These are phyloP conservation scores for Mechanitis messenoides DNA, from an alignment of 2,888 invertebrate genomes.

Conservation along the genomic window DNA sequence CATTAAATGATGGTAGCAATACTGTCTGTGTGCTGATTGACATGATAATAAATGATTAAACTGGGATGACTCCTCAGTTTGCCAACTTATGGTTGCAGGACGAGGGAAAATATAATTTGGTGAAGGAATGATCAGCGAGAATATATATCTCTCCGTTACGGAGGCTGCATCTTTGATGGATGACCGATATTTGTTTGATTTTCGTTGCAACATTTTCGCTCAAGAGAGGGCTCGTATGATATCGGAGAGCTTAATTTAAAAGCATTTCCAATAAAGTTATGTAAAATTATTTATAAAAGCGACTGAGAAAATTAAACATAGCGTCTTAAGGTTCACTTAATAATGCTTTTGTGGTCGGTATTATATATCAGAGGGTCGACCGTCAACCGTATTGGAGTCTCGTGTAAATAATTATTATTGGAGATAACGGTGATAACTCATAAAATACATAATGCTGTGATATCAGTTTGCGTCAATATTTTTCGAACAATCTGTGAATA, in stretches of 20 bases:
- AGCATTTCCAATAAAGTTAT: slow-evolving; percentile 41
- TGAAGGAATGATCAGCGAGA: slow-evolving; percentile 70
- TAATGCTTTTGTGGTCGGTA: slow-evolving; percentile 20
- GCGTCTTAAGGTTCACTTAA: slow-evolving; percentile 22
- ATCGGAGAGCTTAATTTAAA: slow-evolving; percentile 47
- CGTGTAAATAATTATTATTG: slow-evolving; percentile 44
- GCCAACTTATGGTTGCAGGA: slow-evolving; percentile 33
- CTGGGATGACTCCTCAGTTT: slow-evolving; percentile 36
- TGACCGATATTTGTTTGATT: slow-evolving; percentile 57
- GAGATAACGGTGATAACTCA: slow-evolving; percentile 47
- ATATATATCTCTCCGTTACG: slow-evolving; percentile 68
- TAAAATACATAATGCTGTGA: slow-evolving; percentile 71
- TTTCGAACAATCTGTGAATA: slow-evolving; percentile 24
- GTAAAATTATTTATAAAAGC: slow-evolving; percentile 48
- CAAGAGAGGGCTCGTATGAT: slow-evolving; percentile 30
- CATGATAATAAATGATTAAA: slow-evolving; percentile 38
- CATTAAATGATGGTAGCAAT: slow-evolving; percentile 24
- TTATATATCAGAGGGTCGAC: slow-evolving; percentile 12
- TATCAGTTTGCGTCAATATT: slow-evolving; percentile 65
- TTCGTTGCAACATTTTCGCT: slow-evolving; percentile 22
- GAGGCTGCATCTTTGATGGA: slow-evolving; percentile 64
- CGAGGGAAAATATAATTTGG: slow-evolving; percentile 59
- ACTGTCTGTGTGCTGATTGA: slow-evolving; percentile 28
- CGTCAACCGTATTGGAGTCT: slow-evolving; percentile 21
- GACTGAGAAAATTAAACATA: slow-evolving; percentile 47